A percentile compares a stretch with the other conserved stretches of the same genome.
phyloP scores from a whole-genome alignment of 2,888 invertebrate genomes.

The Lasioglossum oenotherae region DNA sequence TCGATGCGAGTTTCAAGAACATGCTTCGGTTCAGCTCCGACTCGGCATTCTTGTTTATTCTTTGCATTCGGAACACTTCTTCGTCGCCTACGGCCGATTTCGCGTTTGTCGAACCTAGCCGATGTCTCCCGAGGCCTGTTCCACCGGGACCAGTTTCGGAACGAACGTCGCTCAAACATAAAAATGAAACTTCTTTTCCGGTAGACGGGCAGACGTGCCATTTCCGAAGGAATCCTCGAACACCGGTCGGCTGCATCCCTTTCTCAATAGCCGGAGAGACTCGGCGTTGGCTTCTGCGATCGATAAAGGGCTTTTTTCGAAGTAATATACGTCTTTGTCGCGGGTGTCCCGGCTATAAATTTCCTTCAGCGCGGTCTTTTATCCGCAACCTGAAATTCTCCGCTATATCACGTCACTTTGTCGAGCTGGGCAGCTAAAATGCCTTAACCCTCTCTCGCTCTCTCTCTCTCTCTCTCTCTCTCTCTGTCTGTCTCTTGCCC shows the following conservation, averaged over 20 bases:
- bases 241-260: not conserved
- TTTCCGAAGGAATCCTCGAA: not conserved
- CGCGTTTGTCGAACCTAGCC: slow-evolving; percentile 16
- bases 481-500: not conserved
- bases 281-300: slow-evolving; percentile 10
- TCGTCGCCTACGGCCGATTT: slow-evolving; percentile 11
- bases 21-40: not conserved
- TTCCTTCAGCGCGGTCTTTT: slow-evolving; percentile 18
- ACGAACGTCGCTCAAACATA: not conserved
- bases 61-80: not conserved
- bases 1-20: slow-evolving; percentile 5
- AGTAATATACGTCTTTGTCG: slow-evolving; percentile 29
- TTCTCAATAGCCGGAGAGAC: not conserved
- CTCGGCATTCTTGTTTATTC: not conserved
- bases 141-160: not conserved
- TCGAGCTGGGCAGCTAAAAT: slow-evolving; percentile 23
- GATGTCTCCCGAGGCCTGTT: not conserved
- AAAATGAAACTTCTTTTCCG: not conserved
- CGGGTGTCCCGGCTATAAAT: slow-evolving; percentile 13
- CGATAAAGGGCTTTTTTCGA: slow-evolving; percentile 32
- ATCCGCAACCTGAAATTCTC: slow-evolving; percentile 18
- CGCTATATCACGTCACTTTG: not conserved
- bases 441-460: slow-evolving; percentile 1
- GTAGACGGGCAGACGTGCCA: not conserved
- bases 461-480: not conserved